Evolutionary conservation across 2,888 invertebrate genomes (phyloP).

Genomic region (Drosophila falleni): DNA sequence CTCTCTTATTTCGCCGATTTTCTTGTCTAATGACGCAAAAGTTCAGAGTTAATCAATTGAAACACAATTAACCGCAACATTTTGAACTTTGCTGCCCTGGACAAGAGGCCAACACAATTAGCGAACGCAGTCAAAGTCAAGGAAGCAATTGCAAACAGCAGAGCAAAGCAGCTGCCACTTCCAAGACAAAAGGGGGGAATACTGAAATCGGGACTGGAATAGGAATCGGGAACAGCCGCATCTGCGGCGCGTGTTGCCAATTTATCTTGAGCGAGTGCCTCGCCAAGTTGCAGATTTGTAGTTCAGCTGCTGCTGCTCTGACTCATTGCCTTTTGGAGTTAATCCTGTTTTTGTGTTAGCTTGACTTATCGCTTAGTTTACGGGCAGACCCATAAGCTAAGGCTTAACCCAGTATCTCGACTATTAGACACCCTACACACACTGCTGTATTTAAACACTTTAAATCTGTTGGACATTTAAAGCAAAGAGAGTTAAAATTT

Average conservation of each 20-base stretch:
- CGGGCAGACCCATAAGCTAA: slow-evolving; percentile 13
- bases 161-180: slow-evolving; percentile 37
- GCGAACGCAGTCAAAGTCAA: slow-evolving; percentile 37
- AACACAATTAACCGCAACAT: slow-evolving; percentile 59
- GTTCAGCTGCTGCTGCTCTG: slow-evolving; percentile 54
- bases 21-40: slow-evolving; percentile 45
- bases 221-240: slow-evolving; percentile 26
- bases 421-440: not conserved
- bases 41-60: slow-evolving; percentile 67
- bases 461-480: no score
- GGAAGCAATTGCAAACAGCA: slow-evolving; percentile 28
- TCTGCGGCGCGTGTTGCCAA: slow-evolving; percentile 77
- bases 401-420: not conserved
- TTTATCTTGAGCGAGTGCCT: slow-evolving; percentile 65
- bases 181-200: not conserved
- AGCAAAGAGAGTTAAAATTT: no score
- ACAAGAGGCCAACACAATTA: slow-evolving; percentile 60
- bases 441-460: no score
- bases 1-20: slow-evolving; percentile 18
- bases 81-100: slow-evolving; percentile 49
- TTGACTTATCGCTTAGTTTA: slow-evolving; percentile 41
- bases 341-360: slow-evolving; percentile 65
- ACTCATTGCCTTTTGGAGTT: slow-evolving; percentile 59
- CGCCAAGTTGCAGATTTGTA: slow-evolving; percentile 61
- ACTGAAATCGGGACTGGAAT: not conserved